phyloP scores from a whole-genome alignment of 53 echinoderm and acorn worm species.

The Crossaster papposus region DNA sequence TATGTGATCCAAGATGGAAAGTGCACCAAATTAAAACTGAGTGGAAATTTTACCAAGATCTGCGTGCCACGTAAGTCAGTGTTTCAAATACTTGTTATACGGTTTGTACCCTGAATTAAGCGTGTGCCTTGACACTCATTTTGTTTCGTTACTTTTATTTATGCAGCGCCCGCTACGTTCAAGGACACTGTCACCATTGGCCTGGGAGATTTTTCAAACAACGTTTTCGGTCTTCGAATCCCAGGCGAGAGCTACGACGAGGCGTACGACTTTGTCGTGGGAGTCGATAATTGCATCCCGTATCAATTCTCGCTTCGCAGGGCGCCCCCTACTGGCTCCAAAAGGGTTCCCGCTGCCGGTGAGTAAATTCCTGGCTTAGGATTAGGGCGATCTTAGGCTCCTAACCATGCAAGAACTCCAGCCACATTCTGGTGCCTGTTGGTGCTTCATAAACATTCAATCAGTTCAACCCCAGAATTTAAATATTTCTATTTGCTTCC shows the following conservation, averaged over 20 bases:
- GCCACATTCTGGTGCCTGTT: too few relatives aligned
- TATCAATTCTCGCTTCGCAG: background rate
- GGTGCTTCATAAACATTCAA: too few relatives aligned
- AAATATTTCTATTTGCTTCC: too few relatives aligned
- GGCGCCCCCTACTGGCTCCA: background rate
- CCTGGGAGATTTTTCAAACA: background rate
- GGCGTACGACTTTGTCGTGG: background rate
- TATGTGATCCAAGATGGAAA: constrained; percentile 2
- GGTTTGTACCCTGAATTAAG: too few relatives aligned
- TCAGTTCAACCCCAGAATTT: too few relatives aligned
- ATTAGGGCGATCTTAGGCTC: too few relatives aligned
- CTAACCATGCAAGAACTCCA: too few relatives aligned
- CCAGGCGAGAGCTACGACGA: background rate
- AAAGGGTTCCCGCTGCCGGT: background rate
- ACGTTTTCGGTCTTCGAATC: background rate
- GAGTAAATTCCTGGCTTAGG: too few relatives aligned
- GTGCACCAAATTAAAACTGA: background rate
- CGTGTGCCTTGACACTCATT: too few relatives aligned
- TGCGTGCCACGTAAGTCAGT: constrained; percentile 9
- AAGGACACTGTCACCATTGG: background rate
- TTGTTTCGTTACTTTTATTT: background rate
- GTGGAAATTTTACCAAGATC: background rate
- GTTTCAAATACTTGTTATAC: too few relatives aligned
- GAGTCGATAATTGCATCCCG: background rate
- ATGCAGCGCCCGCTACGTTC: background rate